Evolutionary conservation across 1,140 invertebrate genomes (phyloP).

Genomic region (Hydropsyche tenuis): DNA sequence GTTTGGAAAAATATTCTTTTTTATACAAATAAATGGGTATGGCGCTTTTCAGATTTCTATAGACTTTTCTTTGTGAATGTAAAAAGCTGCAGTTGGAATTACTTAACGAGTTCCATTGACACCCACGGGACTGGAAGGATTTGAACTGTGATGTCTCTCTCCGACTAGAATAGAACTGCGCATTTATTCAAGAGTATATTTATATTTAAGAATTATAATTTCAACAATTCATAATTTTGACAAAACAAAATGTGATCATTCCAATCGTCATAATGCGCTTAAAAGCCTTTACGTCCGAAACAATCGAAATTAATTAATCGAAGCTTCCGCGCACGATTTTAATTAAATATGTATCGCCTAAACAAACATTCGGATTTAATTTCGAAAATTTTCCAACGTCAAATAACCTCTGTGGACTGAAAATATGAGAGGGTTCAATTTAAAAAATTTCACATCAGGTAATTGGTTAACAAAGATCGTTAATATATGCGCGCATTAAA

Average conservation of each 20-base stretch:
- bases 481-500: neutral
- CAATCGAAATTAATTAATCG: no score
- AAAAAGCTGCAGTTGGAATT: constrained; percentile 19
- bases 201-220: no score
- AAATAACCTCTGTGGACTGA: no score
- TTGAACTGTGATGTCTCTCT: constrained; percentile 5
- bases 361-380: no score
- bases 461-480: constrained; percentile 1
- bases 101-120: constrained; percentile 40
- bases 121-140: constrained; percentile 31
- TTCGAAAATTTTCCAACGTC: no score
- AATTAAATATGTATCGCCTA: no score
- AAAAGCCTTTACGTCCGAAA: no score
- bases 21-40: neutral
- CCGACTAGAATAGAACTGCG: neutral
- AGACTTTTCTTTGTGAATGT: neutral
- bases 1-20: neutral
- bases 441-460: constrained; percentile 10
- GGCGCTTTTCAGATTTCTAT: neutral
- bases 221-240: no score
- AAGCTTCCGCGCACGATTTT: no score
- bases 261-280: no score
- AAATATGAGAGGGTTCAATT: no score
- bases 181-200: constrained; percentile 17
- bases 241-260: no score